phyloP scores from a whole-genome alignment of 64 coral and sea anemone genomes.

The Hydrozoanthus tunicans region DNA sequence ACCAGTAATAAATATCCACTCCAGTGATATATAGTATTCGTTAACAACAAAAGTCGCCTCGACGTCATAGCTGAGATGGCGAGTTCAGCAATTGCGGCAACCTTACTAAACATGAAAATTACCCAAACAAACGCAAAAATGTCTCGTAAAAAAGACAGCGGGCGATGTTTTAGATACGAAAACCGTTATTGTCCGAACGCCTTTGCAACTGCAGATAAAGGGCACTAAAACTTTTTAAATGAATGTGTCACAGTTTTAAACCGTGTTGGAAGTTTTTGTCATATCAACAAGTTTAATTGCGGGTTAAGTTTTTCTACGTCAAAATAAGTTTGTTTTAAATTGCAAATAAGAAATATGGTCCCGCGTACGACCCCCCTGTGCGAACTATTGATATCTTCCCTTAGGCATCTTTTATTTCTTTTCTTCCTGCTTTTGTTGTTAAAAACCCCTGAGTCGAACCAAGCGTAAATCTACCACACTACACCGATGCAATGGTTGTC shows the following conservation, averaged over 20 bases:
- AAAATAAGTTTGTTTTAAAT: constrained; percentile 39
- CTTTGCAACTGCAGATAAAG: neutral
- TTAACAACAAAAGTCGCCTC: no score
- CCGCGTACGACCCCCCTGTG: neutral
- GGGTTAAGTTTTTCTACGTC: neutral
- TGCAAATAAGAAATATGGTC: constrained; percentile 23
- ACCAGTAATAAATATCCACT: no score
- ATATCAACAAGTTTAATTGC: neutral
- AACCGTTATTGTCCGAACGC: neutral
- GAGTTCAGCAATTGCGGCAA: neutral
- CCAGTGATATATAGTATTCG: no score
- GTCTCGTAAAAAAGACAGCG: neutral
- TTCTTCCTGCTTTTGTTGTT: neutral
- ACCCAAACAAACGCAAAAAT: constrained; percentile 20
- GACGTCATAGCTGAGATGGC: no score
- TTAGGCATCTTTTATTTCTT: neutral
- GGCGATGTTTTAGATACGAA: neutral
- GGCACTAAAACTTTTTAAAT: neutral
- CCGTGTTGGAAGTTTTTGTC: no score
- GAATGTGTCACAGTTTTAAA: no score
- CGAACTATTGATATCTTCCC: constrained; percentile 11
- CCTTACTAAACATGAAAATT: neutral
- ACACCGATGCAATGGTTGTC: neutral
- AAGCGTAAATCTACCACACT: neutral
- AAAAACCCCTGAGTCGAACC: neutral